A percentile compares a stretch with the other conserved stretches of the same genome.
Conservation (phyloP, 2,113 vertebrate species). For the Hydrochoerus hydrochaeris region DNA sequence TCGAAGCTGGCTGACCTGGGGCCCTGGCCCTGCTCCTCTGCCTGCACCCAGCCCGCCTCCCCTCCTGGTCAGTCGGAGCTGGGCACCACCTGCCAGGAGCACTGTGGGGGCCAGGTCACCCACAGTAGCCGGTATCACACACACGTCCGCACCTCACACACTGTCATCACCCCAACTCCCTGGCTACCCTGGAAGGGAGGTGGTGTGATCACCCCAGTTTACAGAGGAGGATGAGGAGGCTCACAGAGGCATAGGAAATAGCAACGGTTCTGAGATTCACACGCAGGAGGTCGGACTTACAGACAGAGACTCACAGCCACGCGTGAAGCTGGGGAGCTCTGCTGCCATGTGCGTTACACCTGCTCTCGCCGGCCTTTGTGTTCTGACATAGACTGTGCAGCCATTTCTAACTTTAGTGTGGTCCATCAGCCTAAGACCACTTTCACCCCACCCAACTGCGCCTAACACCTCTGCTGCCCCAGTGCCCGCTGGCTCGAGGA, state of each 20-base stretch:
- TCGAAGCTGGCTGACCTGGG: neutral
- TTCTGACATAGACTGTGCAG: neutral
- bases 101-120: rapidly evolving
- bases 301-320: neutral
- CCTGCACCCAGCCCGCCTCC: neutral
- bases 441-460: neutral
- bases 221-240: neutral
- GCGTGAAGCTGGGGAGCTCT: rapidly evolving
- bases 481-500: neutral
- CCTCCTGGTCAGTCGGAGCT: rapidly evolving
- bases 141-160: too few relatives aligned
- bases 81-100: neutral
- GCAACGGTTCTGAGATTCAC: neutral
- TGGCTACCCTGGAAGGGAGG: neutral
- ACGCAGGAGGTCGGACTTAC: neutral
- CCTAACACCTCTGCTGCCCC: neutral
- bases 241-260: neutral
- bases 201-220: neutral
- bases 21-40: neutral
- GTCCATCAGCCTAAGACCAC: neutral
- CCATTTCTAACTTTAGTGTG: neutral
- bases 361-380: neutral
- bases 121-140: neutral
- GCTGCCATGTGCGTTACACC: neutral
- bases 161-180: neutral